Evolutionary conservation across 2,888 invertebrate species (phyloP).

Genomic region (Rhingia rostrata): DNA sequence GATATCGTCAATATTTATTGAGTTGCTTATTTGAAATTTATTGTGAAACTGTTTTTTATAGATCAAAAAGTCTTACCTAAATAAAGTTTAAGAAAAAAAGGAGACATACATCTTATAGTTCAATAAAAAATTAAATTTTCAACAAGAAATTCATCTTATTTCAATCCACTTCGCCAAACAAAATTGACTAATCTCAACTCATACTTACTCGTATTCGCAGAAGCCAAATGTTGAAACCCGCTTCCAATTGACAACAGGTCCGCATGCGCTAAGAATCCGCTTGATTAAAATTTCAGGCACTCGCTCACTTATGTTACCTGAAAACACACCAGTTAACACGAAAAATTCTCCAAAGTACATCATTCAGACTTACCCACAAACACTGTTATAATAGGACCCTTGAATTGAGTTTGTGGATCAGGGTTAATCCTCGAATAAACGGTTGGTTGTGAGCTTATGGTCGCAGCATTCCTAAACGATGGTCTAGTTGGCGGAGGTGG

Average conservation of each 20-base stretch:
- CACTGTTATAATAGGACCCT: slow-evolving; percentile 96
- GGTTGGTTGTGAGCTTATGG: slow-evolving; percentile 83
- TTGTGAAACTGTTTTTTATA: too few relatives aligned
- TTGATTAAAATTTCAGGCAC: slow-evolving; percentile 98
- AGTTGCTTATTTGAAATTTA: too few relatives aligned
- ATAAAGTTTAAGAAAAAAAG: too few relatives aligned
- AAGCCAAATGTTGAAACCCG: slow-evolving; percentile 98
- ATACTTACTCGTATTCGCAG: slow-evolving; percentile 92
- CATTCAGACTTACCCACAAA: slow-evolving; percentile 91
- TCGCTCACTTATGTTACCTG: slow-evolving; percentile 94
- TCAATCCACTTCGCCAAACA: too few relatives aligned
- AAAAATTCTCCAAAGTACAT: background rate
- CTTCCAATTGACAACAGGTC: slow-evolving; percentile 98
- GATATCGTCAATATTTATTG: too few relatives aligned
- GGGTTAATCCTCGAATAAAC: slow-evolving; percentile 81
- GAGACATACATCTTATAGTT: too few relatives aligned
- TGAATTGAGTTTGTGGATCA: slow-evolving; percentile 82
- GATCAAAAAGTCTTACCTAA: too few relatives aligned
- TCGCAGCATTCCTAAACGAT: slow-evolving; percentile 83
- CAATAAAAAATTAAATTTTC: too few relatives aligned
- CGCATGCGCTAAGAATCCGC: slow-evolving; percentile 95
- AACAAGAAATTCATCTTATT: too few relatives aligned
- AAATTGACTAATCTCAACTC: background rate
- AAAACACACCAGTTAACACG: background rate
- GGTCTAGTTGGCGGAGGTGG: slow-evolving; percentile 82